Conservation (phyloP, 2,888 invertebrate genomes). For the Strigamia transsilvanica region DNA sequence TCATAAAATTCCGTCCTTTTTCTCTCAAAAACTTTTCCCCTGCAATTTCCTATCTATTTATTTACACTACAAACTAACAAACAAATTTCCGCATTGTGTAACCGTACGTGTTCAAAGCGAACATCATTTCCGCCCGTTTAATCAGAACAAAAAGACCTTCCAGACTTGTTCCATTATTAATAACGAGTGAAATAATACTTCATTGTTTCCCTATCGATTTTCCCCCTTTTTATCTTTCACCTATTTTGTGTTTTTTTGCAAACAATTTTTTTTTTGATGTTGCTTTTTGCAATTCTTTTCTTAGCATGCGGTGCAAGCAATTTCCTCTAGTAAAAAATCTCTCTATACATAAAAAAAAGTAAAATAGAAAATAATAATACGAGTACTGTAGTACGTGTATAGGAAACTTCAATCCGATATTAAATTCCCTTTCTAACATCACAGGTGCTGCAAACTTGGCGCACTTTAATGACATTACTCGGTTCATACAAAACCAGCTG, state of each 20-base stretch:
- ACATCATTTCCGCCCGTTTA: not conserved
- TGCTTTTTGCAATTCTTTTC: conserved; percentile 35
- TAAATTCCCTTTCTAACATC: conserved; percentile 35
- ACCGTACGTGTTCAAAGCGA: not conserved
- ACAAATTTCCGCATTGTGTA: not conserved
- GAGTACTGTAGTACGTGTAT: not conserved
- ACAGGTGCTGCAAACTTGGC: conserved; percentile 18
- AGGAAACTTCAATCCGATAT: conserved; percentile 36
- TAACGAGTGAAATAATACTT: not conserved
- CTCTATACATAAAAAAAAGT: not conserved
- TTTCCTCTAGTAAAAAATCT: conserved; percentile 9
- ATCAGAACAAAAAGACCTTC: not conserved
- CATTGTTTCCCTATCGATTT: not conserved
- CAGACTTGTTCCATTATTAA: not conserved
- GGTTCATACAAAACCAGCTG: conserved; percentile 30
- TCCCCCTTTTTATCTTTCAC: conserved; percentile 3
- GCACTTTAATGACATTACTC: conserved; percentile 44
- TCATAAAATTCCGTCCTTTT: no score
- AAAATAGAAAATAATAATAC: conserved; percentile 1
- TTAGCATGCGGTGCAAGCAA: conserved; percentile 30
- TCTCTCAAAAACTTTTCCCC: no score
- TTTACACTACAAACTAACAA: no score
- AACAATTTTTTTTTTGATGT: not conserved
- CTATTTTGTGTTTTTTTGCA: not conserved
- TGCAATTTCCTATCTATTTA: no score